Evolutionary conservation across 2,888 invertebrate species (phyloP), one percentile per base, ranked within the genome.

Genomic region (Andrena haemorrhoa): DNA sequence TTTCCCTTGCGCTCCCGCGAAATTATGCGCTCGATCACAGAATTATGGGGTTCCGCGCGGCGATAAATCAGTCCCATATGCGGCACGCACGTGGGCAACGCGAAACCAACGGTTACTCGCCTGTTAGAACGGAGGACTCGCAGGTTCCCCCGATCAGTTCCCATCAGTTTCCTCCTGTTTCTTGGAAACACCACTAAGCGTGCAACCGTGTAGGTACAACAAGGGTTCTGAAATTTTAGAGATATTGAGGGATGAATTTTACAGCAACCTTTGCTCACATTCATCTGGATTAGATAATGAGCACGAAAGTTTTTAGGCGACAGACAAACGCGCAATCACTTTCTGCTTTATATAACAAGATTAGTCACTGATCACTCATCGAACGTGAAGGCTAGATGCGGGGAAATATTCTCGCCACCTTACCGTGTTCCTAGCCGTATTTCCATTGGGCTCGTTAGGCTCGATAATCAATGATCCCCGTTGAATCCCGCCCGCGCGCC

Each of bases 31-130:
- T 66, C 75, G 72, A 84, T 84, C 61, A 69, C 53, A 84, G 79
- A 86, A 74, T 68, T 83, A 86, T 66, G 75, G 49, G 79, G 61
- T 26, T 35, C 66, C 35, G 23, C 29, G 5, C 61, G 41, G 35
- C 81, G 75, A 82, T 82, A 82, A 82, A 82, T 82, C 82, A 81
- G 81, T 47, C 75, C 70, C 81, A 70, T 80, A 70, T 61, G 80
- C 72, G 80, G 73, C 35, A 80, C 79, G 73, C 79, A 68, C 72
- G 79, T 80, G 80, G 80, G 56, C 60, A 68, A 51, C 23, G 29
- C 35, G 20, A 51, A 75, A 61, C 60, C 26, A 49, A 49, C 53
- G 20, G n/a, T 23, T 51, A 41, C 33, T 31, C 41, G 35, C 29
- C 31, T 60, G 60, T n/a, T 60, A n/a, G 61, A 61, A 61, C 23